These are phyloP conservation scores for Caenorhabditis briggsae DNA, from an alignment of 1,140 invertebrate species.

Conservation along the genomic window DNA sequence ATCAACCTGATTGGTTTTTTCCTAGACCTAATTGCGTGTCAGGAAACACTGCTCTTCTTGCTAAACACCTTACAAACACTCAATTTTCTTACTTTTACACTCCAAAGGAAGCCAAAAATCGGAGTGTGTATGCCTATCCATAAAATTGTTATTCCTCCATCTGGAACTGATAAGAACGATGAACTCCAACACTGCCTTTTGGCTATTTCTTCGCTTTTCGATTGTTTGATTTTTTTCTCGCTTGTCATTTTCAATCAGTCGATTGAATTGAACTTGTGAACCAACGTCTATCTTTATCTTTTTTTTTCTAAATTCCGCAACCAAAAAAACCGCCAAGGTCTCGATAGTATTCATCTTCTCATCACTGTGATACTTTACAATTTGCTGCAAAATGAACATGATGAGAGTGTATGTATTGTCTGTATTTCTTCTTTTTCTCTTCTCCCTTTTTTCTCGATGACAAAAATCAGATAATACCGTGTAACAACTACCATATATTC, in stretches of 20 bases:
- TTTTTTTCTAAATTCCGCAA: constrained; percentile 24
- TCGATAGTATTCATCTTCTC: neutral
- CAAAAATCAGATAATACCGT: constrained; percentile 39
- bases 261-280: constrained; percentile 37
- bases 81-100: no score
- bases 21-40: no score
- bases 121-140: neutral
- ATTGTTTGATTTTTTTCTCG: constrained; percentile 32
- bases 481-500: constrained; percentile 6
- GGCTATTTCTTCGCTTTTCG: neutral
- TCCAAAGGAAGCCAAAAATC: no score
- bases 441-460: neutral
- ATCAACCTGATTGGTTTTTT: no score
- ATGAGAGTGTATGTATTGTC: constrained; percentile 16
- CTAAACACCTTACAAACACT: no score
- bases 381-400: constrained; percentile 45
- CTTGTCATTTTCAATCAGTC: constrained; percentile 11
- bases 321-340: constrained; percentile 1
- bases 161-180: constrained; percentile 12
- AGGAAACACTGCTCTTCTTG: no score
- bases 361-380: constrained; percentile 21
- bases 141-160: neutral
- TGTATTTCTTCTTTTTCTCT: neutral
- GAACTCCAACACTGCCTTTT: neutral
- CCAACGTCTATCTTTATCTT: neutral